Evolutionary conservation across 2,888 invertebrate genomes (phyloP).

Genomic region (Tricholauxania praeusta): DNA sequence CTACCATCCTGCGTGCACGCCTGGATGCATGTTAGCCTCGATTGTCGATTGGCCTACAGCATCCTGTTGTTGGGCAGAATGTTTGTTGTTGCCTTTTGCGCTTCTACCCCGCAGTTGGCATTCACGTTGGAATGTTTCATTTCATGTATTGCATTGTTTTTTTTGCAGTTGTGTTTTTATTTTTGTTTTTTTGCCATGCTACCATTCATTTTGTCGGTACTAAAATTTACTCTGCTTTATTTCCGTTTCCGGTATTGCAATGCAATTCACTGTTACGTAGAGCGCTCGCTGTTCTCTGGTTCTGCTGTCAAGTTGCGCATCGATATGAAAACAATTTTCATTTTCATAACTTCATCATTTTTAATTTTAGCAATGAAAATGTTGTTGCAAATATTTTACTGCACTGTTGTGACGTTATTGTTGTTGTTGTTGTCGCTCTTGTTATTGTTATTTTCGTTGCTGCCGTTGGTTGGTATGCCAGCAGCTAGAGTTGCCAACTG

Average conservation of each 20-base stretch:
- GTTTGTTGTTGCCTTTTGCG: not conserved
- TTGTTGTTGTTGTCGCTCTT: no score
- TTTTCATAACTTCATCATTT: constrained; percentile 35
- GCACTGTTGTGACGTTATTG: not conserved
- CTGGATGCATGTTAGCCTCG: no score
- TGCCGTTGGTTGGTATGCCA: not conserved
- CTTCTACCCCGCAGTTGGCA: not conserved
- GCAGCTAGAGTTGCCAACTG: constrained; percentile 13
- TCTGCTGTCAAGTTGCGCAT: not conserved
- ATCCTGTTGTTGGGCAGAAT: no score
- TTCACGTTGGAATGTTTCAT: constrained; percentile 12
- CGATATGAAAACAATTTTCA: constrained; percentile 16
- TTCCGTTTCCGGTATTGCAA: constrained; percentile 19
- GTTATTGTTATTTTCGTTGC: not conserved
- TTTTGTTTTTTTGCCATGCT: not conserved
- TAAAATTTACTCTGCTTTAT: not conserved
- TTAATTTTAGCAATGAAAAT: constrained; percentile 37
- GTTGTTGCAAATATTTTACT: constrained; percentile 29
- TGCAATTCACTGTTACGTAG: constrained; percentile 13
- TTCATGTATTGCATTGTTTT: constrained; percentile 6
- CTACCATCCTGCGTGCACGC: no score
- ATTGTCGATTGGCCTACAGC: no score
- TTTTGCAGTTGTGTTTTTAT: no score
- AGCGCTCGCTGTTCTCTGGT: not conserved
- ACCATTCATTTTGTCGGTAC: not conserved